These are phyloP conservation scores for Mallotus villosus DNA, from an alignment of 2,797 vertebrate genomes.

Conservation along the genomic window DNA sequence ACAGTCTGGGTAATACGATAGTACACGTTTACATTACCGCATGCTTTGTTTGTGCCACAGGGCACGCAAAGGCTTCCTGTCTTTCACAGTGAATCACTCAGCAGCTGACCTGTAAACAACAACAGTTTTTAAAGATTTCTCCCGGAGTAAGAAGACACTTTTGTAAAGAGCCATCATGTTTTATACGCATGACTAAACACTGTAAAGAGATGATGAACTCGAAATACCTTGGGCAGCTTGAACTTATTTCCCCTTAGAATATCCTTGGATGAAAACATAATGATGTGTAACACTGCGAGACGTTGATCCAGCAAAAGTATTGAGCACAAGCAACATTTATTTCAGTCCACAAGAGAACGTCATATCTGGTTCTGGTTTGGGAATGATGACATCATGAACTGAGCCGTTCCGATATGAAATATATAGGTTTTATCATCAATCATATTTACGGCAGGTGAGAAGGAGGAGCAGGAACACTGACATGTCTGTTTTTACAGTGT, in stretches of 20 bases:
- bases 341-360: background rate
- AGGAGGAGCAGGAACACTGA: background rate
- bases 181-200: background rate
- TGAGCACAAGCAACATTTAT: background rate
- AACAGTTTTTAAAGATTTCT: conserved; percentile 5
- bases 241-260: background rate
- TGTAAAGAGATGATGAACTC: background rate
- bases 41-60: conserved; percentile 25
- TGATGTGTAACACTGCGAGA: background rate
- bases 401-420: conserved; percentile 17
- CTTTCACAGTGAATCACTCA: conserved; percentile 19
- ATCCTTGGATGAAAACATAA: background rate
- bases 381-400: conserved; percentile 13
- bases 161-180: conserved; percentile 7
- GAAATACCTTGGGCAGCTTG: background rate
- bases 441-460: conserved; percentile 16
- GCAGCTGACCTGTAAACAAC: conserved; percentile 19
- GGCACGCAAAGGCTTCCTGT: conserved; percentile 29
- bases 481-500: background rate
- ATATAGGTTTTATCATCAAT: conserved; percentile 9
- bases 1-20: conserved; percentile 21
- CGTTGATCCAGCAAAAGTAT: background rate
- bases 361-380: background rate
- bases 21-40: conserved; percentile 27
- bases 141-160: conserved; percentile 5